Evolutionary conservation across 2,797 vertebrate species (phyloP).

Genomic region (Leptoclinus maculatus): DNA sequence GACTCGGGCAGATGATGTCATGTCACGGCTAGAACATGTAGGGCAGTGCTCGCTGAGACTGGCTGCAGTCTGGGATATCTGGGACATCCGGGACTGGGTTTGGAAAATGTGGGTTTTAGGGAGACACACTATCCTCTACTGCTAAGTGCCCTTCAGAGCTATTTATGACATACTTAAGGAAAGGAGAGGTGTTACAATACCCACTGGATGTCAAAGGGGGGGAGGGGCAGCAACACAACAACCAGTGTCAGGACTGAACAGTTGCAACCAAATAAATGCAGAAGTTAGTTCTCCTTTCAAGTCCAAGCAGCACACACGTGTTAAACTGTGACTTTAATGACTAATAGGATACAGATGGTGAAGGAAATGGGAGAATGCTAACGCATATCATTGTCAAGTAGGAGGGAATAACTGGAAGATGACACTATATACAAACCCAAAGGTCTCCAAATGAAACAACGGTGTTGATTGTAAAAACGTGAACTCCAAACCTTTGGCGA

Average conservation of each 20-base stretch:
- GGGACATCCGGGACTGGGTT: slow-evolving; percentile 29
- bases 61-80: slow-evolving; percentile 27
- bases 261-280: background rate
- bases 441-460: background rate
- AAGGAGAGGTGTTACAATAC: background rate
- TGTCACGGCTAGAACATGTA: slow-evolving; percentile 23
- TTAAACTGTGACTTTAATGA: background rate
- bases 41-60: slow-evolving; percentile 21
- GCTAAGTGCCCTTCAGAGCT: background rate
- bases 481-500: background rate
- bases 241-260: background rate
- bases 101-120: slow-evolving; percentile 34
- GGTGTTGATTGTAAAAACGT: background rate
- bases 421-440: background rate
- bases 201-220: background rate
- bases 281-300: background rate
- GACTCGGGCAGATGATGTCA: slow-evolving; percentile 47
- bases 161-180: background rate
- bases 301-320: background rate
- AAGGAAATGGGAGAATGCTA: background rate
- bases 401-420: background rate
- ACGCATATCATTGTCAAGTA: background rate
- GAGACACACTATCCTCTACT: slow-evolving; percentile 1
- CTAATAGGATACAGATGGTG: slow-evolving; percentile 5
- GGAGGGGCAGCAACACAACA: background rate